Conservation (phyloP, 2,888 invertebrate species). For the Caradrina clavipalpis region DNA sequence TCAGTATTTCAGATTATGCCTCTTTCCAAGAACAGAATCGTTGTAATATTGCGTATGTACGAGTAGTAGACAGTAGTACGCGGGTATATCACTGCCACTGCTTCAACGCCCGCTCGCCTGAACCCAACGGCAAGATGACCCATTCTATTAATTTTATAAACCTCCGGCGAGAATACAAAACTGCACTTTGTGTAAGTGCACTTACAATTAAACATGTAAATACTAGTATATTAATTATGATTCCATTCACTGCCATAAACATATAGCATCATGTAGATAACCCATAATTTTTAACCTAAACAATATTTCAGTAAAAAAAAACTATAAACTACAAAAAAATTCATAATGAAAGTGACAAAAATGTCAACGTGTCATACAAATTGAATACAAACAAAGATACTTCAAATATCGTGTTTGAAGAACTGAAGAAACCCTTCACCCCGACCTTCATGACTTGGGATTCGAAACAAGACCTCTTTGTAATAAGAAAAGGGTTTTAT, state of each 20-base stretch:
- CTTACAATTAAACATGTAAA: too few relatives aligned
- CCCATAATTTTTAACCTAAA: not conserved
- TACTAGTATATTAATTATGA: not conserved
- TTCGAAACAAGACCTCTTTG: constrained; percentile 47
- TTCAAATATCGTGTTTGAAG: constrained; percentile 53
- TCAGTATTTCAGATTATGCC: too few relatives aligned
- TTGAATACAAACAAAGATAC: constrained; percentile 64
- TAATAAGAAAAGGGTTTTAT: constrained; percentile 53
- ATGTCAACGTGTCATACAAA: constrained; percentile 48
- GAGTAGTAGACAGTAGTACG: too few relatives aligned
- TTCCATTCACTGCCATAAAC: not conserved
- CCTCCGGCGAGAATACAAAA: too few relatives aligned
- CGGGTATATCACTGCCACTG: too few relatives aligned
- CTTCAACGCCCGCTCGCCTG: too few relatives aligned
- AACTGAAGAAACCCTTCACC: constrained; percentile 27
- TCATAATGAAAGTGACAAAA: constrained; percentile 3
- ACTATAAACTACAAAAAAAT: not conserved
- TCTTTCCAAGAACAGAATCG: too few relatives aligned
- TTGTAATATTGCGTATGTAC: too few relatives aligned
- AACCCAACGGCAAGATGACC: too few relatives aligned
- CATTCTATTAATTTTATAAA: too few relatives aligned
- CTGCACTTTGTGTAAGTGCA: too few relatives aligned
- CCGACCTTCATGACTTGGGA: constrained; percentile 30
- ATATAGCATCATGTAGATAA: not conserved
- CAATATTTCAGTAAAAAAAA: not conserved